Evolutionary conservation across 2,888 invertebrate genomes (phyloP).

Genomic region (Drosophila gaucha): DNA sequence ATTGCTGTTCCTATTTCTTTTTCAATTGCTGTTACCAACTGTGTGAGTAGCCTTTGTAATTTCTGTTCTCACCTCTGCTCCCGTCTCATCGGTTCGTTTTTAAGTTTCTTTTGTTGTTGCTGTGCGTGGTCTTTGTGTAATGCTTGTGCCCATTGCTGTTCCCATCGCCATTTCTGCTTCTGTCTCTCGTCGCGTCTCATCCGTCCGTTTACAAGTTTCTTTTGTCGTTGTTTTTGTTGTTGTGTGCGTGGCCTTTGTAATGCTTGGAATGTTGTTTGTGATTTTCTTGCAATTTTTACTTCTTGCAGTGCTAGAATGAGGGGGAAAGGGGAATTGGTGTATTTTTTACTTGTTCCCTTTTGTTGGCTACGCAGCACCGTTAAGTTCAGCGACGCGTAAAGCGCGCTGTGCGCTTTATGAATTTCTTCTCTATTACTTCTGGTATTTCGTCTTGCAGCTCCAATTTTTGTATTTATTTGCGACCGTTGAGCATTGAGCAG

Average conservation of each 20-base stretch:
- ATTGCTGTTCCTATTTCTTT: not conserved
- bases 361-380: slow-evolving; percentile 35
- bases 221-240: slow-evolving; percentile 24
- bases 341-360: slow-evolving; percentile 27
- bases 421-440: slow-evolving; percentile 66
- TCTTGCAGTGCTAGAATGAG: not conserved
- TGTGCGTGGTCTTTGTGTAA: not conserved
- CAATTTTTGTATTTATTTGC: slow-evolving; percentile 29
- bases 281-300: slow-evolving; percentile 45
- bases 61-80: not conserved
- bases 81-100: not conserved
- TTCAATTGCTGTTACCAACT: too few species aligned
- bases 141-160: not conserved
- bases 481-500: not conserved
- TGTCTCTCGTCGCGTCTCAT: not conserved
- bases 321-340: slow-evolving; percentile 2
- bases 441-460: slow-evolving; percentile 31
- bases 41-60: not conserved
- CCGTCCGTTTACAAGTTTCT: slow-evolving; percentile 2
- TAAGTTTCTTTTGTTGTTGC: not conserved
- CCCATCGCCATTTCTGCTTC: not conserved
- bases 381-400: slow-evolving; percentile 68
- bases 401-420: slow-evolving; percentile 67
- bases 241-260: slow-evolving; percentile 39
- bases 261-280: slow-evolving; percentile 71